Conservation (phyloP, 2,797 vertebrate genomes). For the Dryobates pubescens region DNA sequence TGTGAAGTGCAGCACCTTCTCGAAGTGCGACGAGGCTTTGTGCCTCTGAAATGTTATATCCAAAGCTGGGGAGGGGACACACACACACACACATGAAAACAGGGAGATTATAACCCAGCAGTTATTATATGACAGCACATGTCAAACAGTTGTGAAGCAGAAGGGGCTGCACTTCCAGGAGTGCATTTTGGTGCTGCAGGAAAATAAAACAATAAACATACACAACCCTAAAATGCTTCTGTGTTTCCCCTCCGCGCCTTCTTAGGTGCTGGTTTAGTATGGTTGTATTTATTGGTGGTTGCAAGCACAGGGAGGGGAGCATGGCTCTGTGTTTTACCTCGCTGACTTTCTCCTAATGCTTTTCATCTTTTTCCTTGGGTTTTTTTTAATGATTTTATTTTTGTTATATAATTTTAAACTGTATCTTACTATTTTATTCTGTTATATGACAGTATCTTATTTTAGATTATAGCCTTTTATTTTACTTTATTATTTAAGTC, state of each 20-base stretch:
- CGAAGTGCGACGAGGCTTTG: constrained; percentile 18
- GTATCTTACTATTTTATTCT: not conserved
- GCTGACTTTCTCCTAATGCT: not conserved
- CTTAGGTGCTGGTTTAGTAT: not conserved
- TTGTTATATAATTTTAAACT: too few species aligned
- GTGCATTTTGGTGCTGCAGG: constrained; percentile 10
- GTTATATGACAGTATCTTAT: not conserved
- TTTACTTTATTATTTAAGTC: not conserved
- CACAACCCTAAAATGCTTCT: not conserved
- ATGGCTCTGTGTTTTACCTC: not conserved
- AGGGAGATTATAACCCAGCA: not conserved
- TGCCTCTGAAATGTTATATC: constrained; percentile 32
- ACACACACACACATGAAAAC: not conserved
- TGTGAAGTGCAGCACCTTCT: constrained; percentile 5
- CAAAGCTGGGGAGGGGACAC: not conserved
- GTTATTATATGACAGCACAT: not conserved
- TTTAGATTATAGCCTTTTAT: not conserved
- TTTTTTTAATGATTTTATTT: too few species aligned
- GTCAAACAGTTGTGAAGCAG: constrained; percentile 21
- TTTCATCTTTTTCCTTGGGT: not conserved
- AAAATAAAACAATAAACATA: not conserved
- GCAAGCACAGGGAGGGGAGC: not conserved
- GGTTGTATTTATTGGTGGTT: not conserved
- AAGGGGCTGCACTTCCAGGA: not conserved
- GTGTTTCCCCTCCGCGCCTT: not conserved